Base-by-base conservation (phyloP, 35 echinoderm and acorn worm species). In the Apostichopus japonicus region DNA sequence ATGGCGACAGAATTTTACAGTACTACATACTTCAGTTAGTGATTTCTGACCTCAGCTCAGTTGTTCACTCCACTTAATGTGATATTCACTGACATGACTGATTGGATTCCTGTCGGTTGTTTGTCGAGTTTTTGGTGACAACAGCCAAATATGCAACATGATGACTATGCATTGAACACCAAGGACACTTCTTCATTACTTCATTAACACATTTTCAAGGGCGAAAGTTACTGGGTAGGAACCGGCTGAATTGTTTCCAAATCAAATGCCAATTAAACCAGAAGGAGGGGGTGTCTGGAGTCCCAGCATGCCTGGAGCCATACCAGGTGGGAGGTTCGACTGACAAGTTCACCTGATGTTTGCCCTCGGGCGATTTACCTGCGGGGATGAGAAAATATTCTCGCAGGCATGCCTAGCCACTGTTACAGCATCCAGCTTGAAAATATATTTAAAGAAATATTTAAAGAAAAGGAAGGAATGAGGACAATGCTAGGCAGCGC, bases 251-350 rank as follows among this genome's bases (percentile, higher is more conserved):
- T 89, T 89, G 86, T 89, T 89, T 89, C 86, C 86, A 73, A 89
- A 89, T 89, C 86, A 89, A 72, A 19, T 67, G 23, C 86, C 86
- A 89, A 89, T 89, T 89, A 89, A 53, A 51, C 63, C 62, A 65
- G 56, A 72, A 53, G 86, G 86, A 89, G 86, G 86, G 86, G 86
- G 86, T 89, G 86, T 89, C 86, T 89, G 86, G 59, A 19, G 86
- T 53, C 86, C 67, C 86, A 89, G 86, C 86, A 89, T 89, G 86
- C 86, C 86, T 89, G 86, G 86, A 89, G 86, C 86, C 86, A 72
- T 67, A 24, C 86, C 59, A 72, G 6, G 62, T 73, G 86, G 86
- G 86, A 89, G 86, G 86, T 89, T 23, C 63, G 62, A 51, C 86
- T 23, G 52, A 87, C 83, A 65, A 27, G 24, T 65, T 72, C 23